phyloP scores from a whole-genome alignment of 2,888 invertebrate genomes.

The Amphipoea oculea region DNA sequence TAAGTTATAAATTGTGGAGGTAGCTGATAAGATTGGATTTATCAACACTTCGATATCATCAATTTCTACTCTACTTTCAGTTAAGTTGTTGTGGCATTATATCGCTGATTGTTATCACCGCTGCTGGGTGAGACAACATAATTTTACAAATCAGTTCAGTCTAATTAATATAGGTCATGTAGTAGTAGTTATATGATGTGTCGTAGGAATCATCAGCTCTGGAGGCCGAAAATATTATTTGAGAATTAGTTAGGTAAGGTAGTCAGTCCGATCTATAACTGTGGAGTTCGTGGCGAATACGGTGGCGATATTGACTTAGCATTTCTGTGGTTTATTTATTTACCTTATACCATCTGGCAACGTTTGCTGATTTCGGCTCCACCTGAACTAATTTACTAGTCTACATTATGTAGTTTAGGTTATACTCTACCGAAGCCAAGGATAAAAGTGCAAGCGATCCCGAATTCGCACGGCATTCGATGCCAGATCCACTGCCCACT shows the following conservation, averaged over 20 bases:
- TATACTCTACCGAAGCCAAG: not conserved
- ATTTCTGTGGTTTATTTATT: conserved; percentile 14
- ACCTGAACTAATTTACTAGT: conserved; percentile 5
- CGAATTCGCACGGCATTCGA: conserved; percentile 23
- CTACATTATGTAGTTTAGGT: conserved; percentile 18
- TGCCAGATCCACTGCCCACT: conserved; percentile 11
- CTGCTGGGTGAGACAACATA: not conserved
- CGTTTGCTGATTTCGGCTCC: conserved; percentile 1
- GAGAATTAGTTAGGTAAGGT: not conserved
- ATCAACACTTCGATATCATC: conserved; percentile 35
- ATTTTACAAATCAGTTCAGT: conserved; percentile 14
- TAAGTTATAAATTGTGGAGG: conserved; percentile 31
- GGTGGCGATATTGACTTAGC: conserved; percentile 6
- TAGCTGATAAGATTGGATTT: conserved; percentile 51
- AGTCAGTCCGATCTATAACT: conserved; percentile 2
- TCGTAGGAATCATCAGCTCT: not conserved
- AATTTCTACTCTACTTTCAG: conserved; percentile 26
- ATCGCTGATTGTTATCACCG: conserved; percentile 29
- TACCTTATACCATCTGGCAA: not conserved
- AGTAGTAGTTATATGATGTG: not conserved
- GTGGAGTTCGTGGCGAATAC: not conserved
- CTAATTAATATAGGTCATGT: conserved; percentile 35
- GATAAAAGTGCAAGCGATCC: conserved; percentile 29
- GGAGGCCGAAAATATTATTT: not conserved
- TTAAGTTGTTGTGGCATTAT: conserved; percentile 17